Evolutionary conservation across 2,113 vertebrate species (phyloP), one percentile per base, ranked within the genome.

Genomic region (Thomomys bottae): DNA sequence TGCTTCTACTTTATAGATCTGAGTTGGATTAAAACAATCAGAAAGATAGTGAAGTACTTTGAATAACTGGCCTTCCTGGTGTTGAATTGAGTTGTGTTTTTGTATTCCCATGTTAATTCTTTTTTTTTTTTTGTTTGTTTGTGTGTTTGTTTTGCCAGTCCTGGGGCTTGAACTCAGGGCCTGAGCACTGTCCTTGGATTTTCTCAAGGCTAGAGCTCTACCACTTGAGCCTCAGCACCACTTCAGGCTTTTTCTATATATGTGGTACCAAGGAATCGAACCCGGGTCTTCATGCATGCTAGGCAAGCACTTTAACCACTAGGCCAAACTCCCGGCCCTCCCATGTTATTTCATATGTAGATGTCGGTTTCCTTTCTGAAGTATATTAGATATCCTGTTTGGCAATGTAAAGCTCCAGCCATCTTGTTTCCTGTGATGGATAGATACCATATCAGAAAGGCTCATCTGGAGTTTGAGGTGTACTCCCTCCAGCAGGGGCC

Each of bases 311-410:
- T n/a, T n/a, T n/a, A n/a, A n/a, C n/a, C n/a, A n/a, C n/a, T n/a
- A n/a, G n/a, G n/a, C n/a, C n/a, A n/a, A n/a, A n/a, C n/a, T n/a
- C n/a, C n/a, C n/a, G n/a, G n/a, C n/a, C n/a, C n/a, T 57, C 2
- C 67, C 70, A 8, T 67, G 66, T 15, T 8, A 0, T 75, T 92
- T 85, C n/a, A 70, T 89, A 7, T 88, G 80, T 38, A 68, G 82
- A 75, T 86, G 71, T 26, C 54, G 26, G 86, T 78, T n/a, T 72
- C 32, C 34, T 90, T 87, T 63, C 26, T 63, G 15, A 93, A 82
- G 70, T 49, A 8, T 57, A 42, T 88, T 84, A 61, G 17, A 2
- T 72, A 21, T 38, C 45, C 8, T 64, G 17, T 38, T 77, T 71
- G 83, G 71, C 84, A 36, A 88, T 11, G 28, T 26, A 34, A 72